These are phyloP conservation scores for Protonibea diacanthus DNA, from an alignment of 2,797 vertebrate species.

Conservation along the genomic window DNA sequence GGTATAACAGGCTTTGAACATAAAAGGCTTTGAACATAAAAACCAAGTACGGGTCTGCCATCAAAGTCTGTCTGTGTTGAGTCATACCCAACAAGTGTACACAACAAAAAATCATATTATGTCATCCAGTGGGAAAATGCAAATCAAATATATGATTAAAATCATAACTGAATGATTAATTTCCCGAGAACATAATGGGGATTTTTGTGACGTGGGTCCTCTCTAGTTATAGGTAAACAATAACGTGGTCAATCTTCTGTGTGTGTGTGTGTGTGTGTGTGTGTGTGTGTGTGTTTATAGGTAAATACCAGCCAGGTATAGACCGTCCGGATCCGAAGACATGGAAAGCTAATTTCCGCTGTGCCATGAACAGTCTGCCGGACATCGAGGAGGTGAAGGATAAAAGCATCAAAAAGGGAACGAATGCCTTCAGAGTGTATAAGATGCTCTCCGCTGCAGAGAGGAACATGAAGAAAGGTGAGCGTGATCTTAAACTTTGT, in stretches of 20 bases:
- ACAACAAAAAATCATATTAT: background rate
- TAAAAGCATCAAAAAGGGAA: constrained; percentile 99
- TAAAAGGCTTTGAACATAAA: background rate
- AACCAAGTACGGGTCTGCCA: background rate
- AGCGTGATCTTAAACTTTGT: background rate
- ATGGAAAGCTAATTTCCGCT: constrained; percentile 99
- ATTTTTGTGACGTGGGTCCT: too few species aligned
- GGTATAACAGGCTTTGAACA: background rate
- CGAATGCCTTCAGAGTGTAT: constrained; percentile 97
- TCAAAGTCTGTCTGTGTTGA: background rate
- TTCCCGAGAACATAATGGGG: background rate
- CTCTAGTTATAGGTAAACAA: background rate
- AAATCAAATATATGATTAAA: background rate
- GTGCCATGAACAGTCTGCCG: constrained; percentile 99
- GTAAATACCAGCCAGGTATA: constrained; percentile 93
- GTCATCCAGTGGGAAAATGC: background rate
- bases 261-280: background rate
- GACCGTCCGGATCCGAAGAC: constrained; percentile 98
- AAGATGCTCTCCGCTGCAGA: constrained; percentile 94
- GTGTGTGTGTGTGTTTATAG: constrained; percentile 57
- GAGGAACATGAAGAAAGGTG: constrained; percentile 94
- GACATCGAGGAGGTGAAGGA: constrained; percentile 99
- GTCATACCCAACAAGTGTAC: background rate
- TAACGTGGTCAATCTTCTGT: background rate
- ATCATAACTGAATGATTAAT: background rate